Percentiles rank a stretch among this genome's conserved stretches.
These are phyloP conservation scores for Monochamus saltuarius DNA, from an alignment of 1,140 invertebrate genomes.

Conservation along the genomic window DNA sequence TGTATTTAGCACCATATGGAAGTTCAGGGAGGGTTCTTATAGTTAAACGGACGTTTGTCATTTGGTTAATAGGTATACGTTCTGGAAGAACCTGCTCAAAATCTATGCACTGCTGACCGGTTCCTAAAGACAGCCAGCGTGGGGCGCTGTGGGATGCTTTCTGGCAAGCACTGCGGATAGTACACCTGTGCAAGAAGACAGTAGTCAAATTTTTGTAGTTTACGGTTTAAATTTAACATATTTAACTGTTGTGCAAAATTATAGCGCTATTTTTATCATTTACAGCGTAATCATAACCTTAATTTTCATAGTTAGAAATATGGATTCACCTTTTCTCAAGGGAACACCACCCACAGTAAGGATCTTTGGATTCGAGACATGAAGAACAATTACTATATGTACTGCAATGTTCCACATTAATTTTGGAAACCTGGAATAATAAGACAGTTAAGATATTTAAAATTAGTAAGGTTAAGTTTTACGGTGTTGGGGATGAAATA, in stretches of 20 bases:
- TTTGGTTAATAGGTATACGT: conserved; percentile 82
- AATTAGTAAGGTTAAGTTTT: background rate
- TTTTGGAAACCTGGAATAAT: conserved; percentile 75
- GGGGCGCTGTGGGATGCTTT: conserved; percentile 87
- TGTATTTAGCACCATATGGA: conserved; percentile 86
- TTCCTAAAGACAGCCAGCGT: conserved; percentile 88
- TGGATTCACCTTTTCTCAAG: conserved; percentile 79
- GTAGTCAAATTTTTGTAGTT: too few species aligned
- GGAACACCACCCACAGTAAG: conserved; percentile 98
- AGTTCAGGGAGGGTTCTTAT: conserved; percentile 88
- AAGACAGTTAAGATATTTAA: background rate
- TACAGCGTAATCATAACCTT: too few species aligned
- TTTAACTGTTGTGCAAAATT: too few species aligned
- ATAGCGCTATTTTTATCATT: too few species aligned
- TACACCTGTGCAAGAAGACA: conserved; percentile 64
- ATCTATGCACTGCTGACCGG: conserved; percentile 92
- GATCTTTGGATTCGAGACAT: conserved; percentile 90
- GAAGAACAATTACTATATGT: conserved; percentile 85
- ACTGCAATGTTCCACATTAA: conserved; percentile 89
- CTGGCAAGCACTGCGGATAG: conserved; percentile 82
- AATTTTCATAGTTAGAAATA: conserved; percentile 3
- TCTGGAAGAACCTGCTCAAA: conserved; percentile 91
- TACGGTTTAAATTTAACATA: too few species aligned
- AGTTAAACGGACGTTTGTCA: conserved; percentile 80
- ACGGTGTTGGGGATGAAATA: too few species aligned